Evolutionary conservation across 1,140 invertebrate genomes (phyloP), one percentile per base, ranked within the genome.

Genomic region (Theocolax elegans): DNA sequence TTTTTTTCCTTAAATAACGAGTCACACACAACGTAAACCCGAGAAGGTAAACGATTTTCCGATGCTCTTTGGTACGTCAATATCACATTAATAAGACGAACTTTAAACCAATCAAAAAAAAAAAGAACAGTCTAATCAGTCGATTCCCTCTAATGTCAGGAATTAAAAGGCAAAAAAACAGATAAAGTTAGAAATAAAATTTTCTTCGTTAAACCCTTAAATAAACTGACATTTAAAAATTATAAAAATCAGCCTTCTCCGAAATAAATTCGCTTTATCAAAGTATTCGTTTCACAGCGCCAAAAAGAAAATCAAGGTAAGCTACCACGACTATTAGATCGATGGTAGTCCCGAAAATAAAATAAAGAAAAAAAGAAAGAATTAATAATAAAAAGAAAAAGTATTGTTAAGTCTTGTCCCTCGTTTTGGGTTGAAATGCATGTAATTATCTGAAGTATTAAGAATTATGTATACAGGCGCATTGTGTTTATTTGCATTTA

Each of bases 1-100:
- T 35, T 35, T 35, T 46, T 72, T 72, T 62, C 31, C 51, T 31
- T 49, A 70, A 69, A 65, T 72, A 72, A 67, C 42, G 51, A 68
- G 59, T 49, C 53, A 29, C 54, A 67, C 68, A 40, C 67, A 58
- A 73, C 66, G 67, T 67, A 48, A 65, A 63, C 63, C 51, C 66
- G 71, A 76, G 74, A 77, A 70, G 74, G 76, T 76, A 74, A 77
- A 80, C 76, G 78, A 82, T 81, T 84, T 85, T 79, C 75, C 74
- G 80, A 83, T 83, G 80, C 80, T 86, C 84, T 86, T 86, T 86
- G 84, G 84, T 85, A 85, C 84, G 75, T 81, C 77, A 79, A 83
- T 86, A 86, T 86, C 84, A 86, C 84, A 86, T 81, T 74, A 81
- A 79, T 74, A 81, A 83, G 75, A 80, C 80, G 77, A 81, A 79